Evolutionary conservation across 2,797 vertebrate genomes (phyloP), one percentile per base, ranked within the genome.

Genomic region (Lutra lutra): DNA sequence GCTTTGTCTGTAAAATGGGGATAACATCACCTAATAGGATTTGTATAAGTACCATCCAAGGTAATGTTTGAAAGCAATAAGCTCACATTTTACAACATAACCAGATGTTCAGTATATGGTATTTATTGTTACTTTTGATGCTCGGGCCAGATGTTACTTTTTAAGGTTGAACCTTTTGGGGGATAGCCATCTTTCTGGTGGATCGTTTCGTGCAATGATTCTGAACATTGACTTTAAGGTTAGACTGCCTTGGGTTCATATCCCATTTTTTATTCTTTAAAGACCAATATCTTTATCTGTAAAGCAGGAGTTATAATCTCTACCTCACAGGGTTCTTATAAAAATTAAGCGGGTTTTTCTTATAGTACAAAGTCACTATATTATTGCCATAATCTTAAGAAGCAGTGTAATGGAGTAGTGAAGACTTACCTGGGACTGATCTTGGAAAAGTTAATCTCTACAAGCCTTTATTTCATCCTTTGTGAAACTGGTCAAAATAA

Each of bases 381-480:
- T 72, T 23, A 13, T 73, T 66, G 29, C 40, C 84, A 7, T 56
- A 87, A 21, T 48, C 80, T 5, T 32, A 86, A 78, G 35, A 87
- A 96, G 25, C 18, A 46, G 2, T 51, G 17, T 58, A 85, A 43
- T 48, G 17, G 58, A 23, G 7, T 17, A 32, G 58, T 51, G 18
- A 38, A 20, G 43, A 84, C 38, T 75, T 66, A 64, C 43, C 95
- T 46, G 56, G 20, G 15, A 20, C 54, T 84, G 7, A 43, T 64
- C 35, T 73, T 83, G 48, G 80, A 56, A 89, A 89, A 92, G 56
- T 85, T 94, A 62, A 78, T 82, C 32, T 87, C 82, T 79, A 58
- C 66, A 78, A 83, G 48, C 21, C n/a, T 95, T n/a, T 51, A 1
- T 92, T 62, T 94, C 12, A 82, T 58, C 46, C 60, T 80, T 91